A percentile compares a stretch with the other conserved stretches of the same genome.
Evolutionary conservation across 1,140 invertebrate genomes (phyloP).

Genomic region (Hypsibius dujardini): DNA sequence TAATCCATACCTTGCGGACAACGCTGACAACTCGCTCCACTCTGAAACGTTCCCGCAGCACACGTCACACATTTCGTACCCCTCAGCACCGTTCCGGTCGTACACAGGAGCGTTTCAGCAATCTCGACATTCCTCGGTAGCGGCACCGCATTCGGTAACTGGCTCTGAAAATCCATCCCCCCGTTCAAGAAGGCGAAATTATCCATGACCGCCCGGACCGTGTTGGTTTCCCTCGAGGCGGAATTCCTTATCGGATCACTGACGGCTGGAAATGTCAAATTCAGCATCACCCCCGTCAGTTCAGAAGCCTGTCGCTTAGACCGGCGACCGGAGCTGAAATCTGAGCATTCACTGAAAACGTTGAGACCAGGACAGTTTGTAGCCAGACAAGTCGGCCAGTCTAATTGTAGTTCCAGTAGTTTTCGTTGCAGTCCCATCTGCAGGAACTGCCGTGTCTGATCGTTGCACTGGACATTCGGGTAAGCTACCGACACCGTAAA

Average conservation of each 20-base stretch:
- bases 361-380: neutral
- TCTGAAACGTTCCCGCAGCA: neutral
- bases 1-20: slow-evolving; percentile 1
- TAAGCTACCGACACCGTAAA: neutral
- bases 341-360: neutral
- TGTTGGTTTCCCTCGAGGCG: neutral
- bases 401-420: slow-evolving; percentile 4
- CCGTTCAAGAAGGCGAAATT: neutral
- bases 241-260: slow-evolving; percentile 4
- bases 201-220: neutral
- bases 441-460: slow-evolving; percentile 4
- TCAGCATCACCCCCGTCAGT: neutral
- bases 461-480: neutral
- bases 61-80: neutral
- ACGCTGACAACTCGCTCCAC: neutral
- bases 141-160: slow-evolving; percentile 1
- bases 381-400: neutral
- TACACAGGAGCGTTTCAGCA: neutral
- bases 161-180: neutral
- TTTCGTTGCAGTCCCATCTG: neutral
- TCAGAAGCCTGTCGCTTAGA: neutral
- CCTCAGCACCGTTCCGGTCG: neutral
- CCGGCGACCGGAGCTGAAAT: neutral
- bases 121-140: neutral
- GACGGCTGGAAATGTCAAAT: neutral